Evolutionary conservation across 2,888 invertebrate species (phyloP).

Genomic region (Platerodrilus igneus): DNA sequence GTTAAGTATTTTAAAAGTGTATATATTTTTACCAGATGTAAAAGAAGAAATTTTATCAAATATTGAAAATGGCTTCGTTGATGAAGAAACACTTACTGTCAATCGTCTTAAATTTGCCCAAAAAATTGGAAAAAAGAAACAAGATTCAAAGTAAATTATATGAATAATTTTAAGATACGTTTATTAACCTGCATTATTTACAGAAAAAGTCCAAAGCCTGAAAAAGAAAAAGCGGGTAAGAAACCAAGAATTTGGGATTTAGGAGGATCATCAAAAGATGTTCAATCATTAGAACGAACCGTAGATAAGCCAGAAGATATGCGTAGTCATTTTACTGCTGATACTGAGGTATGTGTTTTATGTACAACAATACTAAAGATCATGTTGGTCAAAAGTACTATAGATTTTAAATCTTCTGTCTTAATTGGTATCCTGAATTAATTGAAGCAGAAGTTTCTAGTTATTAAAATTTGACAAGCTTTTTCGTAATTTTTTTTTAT

Average conservation of each 20-base stretch:
- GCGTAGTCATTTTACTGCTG: conserved; percentile 56
- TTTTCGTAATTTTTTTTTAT: no score
- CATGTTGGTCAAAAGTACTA: no score
- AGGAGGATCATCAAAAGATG: conserved; percentile 73
- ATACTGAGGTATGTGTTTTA: conserved; percentile 65
- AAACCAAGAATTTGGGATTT: conserved; percentile 88
- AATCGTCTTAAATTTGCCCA: conserved; percentile 77
- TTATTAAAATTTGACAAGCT: no score
- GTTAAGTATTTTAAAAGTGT: conserved; percentile 4
- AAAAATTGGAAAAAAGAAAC: conserved; percentile 67
- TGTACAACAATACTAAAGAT: no score
- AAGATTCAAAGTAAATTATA: conserved; percentile 53
- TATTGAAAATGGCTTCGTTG: conserved; percentile 45
- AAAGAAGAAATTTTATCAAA: conserved; percentile 43
- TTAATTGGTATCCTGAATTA: no score
- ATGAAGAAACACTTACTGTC: conserved; percentile 66
- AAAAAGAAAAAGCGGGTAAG: conserved; percentile 72
- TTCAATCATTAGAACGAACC: conserved; percentile 74
- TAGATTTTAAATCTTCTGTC: no score
- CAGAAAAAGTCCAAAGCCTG: conserved; percentile 51
- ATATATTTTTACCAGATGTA: conserved; percentile 48
- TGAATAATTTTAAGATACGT: neutral
- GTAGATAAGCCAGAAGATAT: conserved; percentile 68
- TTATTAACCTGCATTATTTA: conserved; percentile 18
- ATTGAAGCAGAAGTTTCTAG: no score